phyloP scores from a whole-genome alignment of 37 sponge, comb jelly and placozoan genomes.

The Eunapius fragilis region DNA sequence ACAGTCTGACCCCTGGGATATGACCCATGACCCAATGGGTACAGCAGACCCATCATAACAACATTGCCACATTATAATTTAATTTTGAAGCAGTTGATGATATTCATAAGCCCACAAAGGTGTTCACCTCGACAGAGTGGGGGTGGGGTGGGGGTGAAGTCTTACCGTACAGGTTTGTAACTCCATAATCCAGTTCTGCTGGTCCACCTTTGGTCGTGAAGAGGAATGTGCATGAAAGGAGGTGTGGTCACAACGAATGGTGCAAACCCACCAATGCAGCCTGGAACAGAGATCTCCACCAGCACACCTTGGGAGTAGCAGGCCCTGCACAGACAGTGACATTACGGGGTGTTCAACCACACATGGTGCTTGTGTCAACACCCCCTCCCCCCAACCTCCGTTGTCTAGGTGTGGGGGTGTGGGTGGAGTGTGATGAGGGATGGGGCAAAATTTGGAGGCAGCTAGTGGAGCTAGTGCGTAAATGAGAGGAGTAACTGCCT shows the following conservation, averaged over 20 bases:
- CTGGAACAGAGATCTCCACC: conserved; percentile 8
- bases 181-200: neutral
- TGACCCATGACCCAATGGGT: too few relatives aligned
- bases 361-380: too few relatives aligned
- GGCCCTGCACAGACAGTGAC: conserved; percentile 1
- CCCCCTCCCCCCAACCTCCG: too few relatives aligned
- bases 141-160: too few relatives aligned
- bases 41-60: too few relatives aligned
- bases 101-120: neutral
- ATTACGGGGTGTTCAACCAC: neutral
- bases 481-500: too few relatives aligned
- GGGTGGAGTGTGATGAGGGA: neutral
- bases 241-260: neutral
- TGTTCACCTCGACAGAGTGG: too few relatives aligned
- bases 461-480: too few relatives aligned
- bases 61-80: too few relatives aligned
- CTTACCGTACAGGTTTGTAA: neutral
- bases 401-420: neutral
- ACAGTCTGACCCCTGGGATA: too few relatives aligned
- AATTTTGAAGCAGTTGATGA: neutral
- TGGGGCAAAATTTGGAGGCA: too few relatives aligned
- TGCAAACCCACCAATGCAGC: conserved; percentile 41
- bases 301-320: conserved; percentile 12
- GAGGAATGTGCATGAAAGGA: too few relatives aligned
- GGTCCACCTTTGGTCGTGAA: neutral